phyloP scores from a whole-genome alignment of 2,113 vertebrate genomes.

The Anarrhichthys ocellatus region DNA sequence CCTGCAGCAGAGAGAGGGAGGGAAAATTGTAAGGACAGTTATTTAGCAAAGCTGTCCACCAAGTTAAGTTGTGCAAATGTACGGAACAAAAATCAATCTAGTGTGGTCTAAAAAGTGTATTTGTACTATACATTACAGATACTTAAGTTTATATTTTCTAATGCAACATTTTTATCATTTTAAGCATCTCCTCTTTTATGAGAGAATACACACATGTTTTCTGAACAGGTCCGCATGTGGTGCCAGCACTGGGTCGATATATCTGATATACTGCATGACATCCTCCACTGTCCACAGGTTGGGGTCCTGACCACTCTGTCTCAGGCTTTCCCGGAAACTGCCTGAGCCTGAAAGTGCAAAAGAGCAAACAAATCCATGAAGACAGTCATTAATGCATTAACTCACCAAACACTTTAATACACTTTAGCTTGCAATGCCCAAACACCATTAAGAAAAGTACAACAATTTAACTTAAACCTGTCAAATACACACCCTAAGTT shows the following conservation, averaged over 20 bases:
- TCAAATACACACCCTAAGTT: not conserved
- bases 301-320: conserved; percentile 87
- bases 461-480: not conserved
- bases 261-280: conserved; percentile 95
- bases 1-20: conserved; percentile 76
- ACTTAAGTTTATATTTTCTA: not conserved
- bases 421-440: not conserved
- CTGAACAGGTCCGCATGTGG: conserved; percentile 97
- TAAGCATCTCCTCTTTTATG: not conserved
- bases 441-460: not conserved
- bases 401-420: not conserved
- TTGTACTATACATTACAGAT: not conserved
- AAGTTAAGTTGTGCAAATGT: conserved; percentile 3
- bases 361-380: not conserved
- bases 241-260: conserved; percentile 93
- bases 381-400: not conserved
- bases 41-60: not conserved
- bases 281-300: conserved; percentile 95
- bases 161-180: not conserved
- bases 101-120: not conserved
- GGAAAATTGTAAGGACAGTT: no score
- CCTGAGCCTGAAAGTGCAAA: conserved; percentile 42
- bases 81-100: not conserved
- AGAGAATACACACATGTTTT: conserved; percentile 88
- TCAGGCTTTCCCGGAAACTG: conserved; percentile 83